A percentile compares a stretch with the other conserved stretches of the same genome.
Conservation (phyloP, 2,888 invertebrate species). For the Deladenus siricidicola region DNA sequence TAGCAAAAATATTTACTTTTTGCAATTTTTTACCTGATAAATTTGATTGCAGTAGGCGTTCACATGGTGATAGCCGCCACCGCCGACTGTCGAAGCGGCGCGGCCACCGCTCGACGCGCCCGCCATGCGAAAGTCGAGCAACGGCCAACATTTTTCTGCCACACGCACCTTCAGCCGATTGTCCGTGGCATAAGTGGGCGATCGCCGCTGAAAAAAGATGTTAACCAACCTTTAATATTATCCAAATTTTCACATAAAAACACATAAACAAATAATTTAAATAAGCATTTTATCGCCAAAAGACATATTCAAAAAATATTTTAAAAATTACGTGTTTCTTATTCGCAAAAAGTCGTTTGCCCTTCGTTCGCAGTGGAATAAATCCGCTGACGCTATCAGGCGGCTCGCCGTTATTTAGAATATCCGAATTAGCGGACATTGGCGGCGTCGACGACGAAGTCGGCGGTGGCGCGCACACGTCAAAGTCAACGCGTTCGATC, state of each 20-base stretch:
- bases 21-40: too few relatives aligned
- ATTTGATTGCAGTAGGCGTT: constrained; percentile 18
- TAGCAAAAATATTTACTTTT: too few relatives aligned
- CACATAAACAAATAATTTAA: not conserved
- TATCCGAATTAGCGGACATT: not conserved
- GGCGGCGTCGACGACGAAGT: not conserved
- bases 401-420: not conserved
- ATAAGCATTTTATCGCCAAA: too few relatives aligned
- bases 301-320: too few relatives aligned
- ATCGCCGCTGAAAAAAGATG: not conserved
- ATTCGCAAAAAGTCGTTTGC: constrained; percentile 11
- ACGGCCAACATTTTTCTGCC: not conserved
- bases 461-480: constrained; percentile 8
- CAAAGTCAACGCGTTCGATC: constrained; percentile 10
- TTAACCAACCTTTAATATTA: too few relatives aligned
- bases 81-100: not conserved
- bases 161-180: constrained; percentile 5
- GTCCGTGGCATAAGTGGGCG: constrained; percentile 1
- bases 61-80: not conserved
- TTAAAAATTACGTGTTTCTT: constrained; percentile 10
- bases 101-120: not conserved
- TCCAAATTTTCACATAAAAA: too few relatives aligned
- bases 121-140: constrained; percentile 6
- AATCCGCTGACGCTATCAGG: constrained; percentile 7
- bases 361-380: constrained; percentile 8